Evolutionary conservation across 1,140 invertebrate species (phyloP).

Genomic region (Conus betulinus): DNA sequence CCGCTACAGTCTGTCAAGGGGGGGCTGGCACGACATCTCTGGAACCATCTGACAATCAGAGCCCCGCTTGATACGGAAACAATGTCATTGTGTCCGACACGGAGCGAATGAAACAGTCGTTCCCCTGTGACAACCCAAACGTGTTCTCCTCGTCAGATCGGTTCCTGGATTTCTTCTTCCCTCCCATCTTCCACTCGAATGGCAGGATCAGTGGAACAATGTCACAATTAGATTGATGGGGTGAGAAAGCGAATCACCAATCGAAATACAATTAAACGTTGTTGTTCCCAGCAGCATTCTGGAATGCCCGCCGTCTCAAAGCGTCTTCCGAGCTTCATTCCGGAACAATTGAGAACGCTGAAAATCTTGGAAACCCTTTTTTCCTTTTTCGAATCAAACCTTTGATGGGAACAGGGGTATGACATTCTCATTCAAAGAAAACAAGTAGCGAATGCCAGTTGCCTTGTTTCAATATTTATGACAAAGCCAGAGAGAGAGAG

Average conservation of each 20-base stretch:
- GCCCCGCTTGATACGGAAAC: constrained; percentile 1
- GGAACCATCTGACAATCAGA: not conserved
- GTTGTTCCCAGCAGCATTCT: too few species aligned
- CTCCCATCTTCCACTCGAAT: not conserved
- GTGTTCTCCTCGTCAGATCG: too few species aligned
- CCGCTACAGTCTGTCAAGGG: not conserved
- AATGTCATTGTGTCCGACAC: not conserved
- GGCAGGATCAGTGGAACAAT: not conserved
- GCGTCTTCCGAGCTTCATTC: too few species aligned
- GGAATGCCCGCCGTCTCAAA: too few species aligned
- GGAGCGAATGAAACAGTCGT: not conserved
- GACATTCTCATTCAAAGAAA: too few species aligned
- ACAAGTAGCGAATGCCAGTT: too few species aligned
- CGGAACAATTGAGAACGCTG: too few species aligned
- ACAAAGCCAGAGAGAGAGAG: too few species aligned
- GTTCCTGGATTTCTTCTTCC: not conserved
- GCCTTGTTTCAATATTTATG: too few species aligned
- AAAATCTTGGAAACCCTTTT: too few species aligned
- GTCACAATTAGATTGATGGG: not conserved
- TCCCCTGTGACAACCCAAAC: not conserved
- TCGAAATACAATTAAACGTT: not conserved
- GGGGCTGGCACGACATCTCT: not conserved
- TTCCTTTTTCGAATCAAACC: too few species aligned
- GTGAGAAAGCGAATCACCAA: not conserved
- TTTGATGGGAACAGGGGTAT: too few species aligned